Evolutionary conservation across 2,113 vertebrate species (phyloP).

Genomic region (Chrysochloris asiatica): DNA sequence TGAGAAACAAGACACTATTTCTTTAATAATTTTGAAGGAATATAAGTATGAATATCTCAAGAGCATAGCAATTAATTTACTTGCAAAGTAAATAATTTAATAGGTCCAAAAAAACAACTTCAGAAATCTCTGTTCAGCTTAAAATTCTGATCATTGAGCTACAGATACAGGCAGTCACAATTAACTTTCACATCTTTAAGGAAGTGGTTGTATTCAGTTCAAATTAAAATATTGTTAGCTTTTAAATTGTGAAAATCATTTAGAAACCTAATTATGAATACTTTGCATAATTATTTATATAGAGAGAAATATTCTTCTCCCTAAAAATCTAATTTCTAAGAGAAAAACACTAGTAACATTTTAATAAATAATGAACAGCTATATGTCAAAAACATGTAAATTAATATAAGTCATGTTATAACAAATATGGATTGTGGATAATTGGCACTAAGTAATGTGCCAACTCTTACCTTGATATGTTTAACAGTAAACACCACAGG

Average conservation of each 20-base stretch:
- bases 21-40: constrained; percentile 65
- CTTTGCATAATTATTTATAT: background rate
- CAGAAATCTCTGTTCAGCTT: constrained; percentile 68
- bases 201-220: constrained; percentile 65
- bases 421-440: background rate
- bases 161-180: constrained; percentile 38
- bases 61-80: constrained; percentile 71
- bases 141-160: constrained; percentile 48
- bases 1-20: constrained; percentile 62
- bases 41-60: constrained; percentile 73
- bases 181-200: constrained; percentile 20
- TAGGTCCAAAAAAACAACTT: constrained; percentile 73
- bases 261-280: background rate
- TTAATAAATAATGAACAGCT: background rate
- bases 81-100: constrained; percentile 72
- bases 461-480: constrained; percentile 93
- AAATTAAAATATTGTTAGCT: constrained; percentile 61
- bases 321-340: background rate
- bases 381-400: background rate
- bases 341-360: background rate
- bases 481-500: constrained; percentile 96
- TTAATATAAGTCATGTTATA: background rate
- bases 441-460: background rate
- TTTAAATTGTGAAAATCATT: background rate
- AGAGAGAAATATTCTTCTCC: background rate